Evolutionary conservation across 2,888 invertebrate species (phyloP), one percentile per base, ranked within the genome.

Genomic region (Acronicta alni): DNA sequence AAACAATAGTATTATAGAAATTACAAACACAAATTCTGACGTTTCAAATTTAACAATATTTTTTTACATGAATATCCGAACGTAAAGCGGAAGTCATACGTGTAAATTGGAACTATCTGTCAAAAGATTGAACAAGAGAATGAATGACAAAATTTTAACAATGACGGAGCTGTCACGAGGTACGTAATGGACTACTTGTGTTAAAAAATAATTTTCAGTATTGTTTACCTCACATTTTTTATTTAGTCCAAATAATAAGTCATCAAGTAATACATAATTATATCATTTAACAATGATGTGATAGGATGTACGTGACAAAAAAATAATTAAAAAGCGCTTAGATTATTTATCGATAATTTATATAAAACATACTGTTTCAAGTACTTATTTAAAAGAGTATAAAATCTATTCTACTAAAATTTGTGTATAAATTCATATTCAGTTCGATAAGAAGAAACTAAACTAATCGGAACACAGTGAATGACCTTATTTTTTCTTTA

Each of bases 141-240:
- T 48, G 51, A 67, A 63, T 53, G 64, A 77, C 47, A 54, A 60
- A 60, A 59, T 1, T n/a, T 48, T 20, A 57, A 76, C 69, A 80
- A 93, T 93, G 93, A 92, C 93, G 87, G 93, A 93, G 65, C 87
- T 93, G 92, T 93, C 93, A 93, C 93, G 93, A 92, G 93, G 93
- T 93, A 80, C 62, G 86, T 84, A 53, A n/a, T 68, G 69, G 70
- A 55, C 70, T 70, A 55, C 23, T 58, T 64, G 42, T 57, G 63
- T 61, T 77, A 55, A 65, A 16, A 55, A 65, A 16, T 18, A 48
- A 63, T 75, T 66, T 48, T 10, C 44, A 45, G 32, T 60, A 54
- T 20, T 61, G 62, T 48, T 58, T 61, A 67, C 35, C 7, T 45
- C n/a, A 12, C 3, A 6, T 55, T 26, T 52, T 38, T 51, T 35